Evolutionary conservation across 1,140 invertebrate genomes (phyloP).

Genomic region (Armadillidium nasatum): DNA sequence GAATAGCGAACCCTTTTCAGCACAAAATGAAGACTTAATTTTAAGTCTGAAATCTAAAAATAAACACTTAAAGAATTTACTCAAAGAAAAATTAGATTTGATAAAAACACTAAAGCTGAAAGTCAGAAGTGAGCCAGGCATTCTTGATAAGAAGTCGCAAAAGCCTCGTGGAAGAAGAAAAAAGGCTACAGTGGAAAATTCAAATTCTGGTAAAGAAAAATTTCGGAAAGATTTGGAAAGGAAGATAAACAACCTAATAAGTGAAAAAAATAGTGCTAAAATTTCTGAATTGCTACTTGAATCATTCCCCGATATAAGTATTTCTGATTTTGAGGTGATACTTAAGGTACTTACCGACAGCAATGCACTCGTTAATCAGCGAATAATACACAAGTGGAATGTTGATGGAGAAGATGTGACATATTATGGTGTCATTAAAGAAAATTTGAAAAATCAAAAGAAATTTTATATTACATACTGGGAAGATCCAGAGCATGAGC

Average conservation of each 20-base stretch:
- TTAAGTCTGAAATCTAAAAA: background rate
- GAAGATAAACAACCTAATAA: background rate
- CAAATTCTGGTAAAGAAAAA: background rate
- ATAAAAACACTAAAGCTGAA: background rate
- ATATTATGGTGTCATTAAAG: background rate
- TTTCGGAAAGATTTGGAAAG: background rate
- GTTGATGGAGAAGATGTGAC: background rate
- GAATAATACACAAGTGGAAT: background rate
- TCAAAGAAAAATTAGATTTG: background rate
- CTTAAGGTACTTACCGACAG: background rate
- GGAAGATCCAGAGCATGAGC: slow-evolving; percentile 1
- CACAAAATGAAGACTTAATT: background rate
- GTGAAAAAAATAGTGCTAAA: background rate
- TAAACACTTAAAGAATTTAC: background rate
- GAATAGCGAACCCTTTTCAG: background rate
- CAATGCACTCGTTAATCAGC: background rate
- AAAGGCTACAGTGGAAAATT: background rate
- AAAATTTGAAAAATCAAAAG: background rate
- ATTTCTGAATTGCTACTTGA: slow-evolving; percentile 1
- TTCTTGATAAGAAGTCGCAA: background rate
- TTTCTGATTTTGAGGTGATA: background rate
- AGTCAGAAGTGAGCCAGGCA: background rate
- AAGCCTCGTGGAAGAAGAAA: background rate
- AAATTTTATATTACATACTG: background rate
- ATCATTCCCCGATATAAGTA: slow-evolving; percentile 3